Evolutionary conservation across 64 coral and sea anemone species (phyloP).

Genomic region (Hydrozoanthus tunicans): DNA sequence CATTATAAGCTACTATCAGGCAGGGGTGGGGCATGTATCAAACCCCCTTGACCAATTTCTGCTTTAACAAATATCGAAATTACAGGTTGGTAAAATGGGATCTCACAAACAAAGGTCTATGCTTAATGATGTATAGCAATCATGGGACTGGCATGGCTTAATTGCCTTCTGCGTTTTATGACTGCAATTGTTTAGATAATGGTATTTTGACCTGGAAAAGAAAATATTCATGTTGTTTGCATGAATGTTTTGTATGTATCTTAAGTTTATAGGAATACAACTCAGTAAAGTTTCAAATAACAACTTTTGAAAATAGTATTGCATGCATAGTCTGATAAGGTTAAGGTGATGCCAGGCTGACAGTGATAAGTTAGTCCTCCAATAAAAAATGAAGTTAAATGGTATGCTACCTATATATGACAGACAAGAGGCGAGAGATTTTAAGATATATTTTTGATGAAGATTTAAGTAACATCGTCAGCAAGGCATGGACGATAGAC

Average conservation of each 20-base stretch:
- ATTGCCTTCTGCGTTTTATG: too few species aligned
- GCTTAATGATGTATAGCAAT: background rate
- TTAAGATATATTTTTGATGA: too few species aligned
- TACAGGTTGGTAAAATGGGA: background rate
- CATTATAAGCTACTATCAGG: background rate
- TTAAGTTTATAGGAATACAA: background rate
- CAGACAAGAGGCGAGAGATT: too few species aligned
- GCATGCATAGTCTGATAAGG: background rate
- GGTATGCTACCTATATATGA: too few species aligned
- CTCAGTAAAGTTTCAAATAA: constrained; percentile 10
- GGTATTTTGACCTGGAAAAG: too few species aligned
- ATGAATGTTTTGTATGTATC: background rate
- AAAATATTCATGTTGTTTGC: background rate
- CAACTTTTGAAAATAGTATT: background rate
- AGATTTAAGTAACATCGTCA: too few species aligned
- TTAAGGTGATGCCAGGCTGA: background rate
- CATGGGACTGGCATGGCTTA: too few species aligned
- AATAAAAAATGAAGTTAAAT: too few species aligned
- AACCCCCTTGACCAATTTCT: background rate
- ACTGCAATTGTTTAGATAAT: too few species aligned
- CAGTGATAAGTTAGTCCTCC: too few species aligned
- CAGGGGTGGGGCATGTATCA: background rate
- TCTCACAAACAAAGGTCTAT: background rate
- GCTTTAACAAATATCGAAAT: background rate
- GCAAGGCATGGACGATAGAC: too few species aligned